Base-by-base conservation (phyloP, 2,888 invertebrate species). In the Pinctada fucata region DNA sequence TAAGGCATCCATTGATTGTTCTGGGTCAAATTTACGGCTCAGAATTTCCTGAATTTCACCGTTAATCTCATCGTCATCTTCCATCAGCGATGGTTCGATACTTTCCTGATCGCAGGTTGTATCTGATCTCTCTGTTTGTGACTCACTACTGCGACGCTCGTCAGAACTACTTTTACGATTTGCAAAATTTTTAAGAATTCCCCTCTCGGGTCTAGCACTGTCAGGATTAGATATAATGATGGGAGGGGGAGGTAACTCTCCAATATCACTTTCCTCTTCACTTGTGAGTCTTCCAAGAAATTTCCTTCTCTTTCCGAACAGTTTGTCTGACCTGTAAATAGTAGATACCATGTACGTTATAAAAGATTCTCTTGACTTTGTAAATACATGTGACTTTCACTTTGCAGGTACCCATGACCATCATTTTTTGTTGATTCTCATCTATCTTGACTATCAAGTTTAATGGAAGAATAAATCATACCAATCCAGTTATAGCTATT, bases 171-270 rank as follows among this genome's bases (percentile, higher is more conserved):
- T 83, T 58, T 83, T 83, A 64, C 83, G 83, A 50, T 83, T 63
- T 6, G 74, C 80, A 31, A 84, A 84, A 79, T 88, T 87, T 78
- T 91, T 91, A 58, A 91, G 85, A 72, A 91, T 91, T 5, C 91
- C 91, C 65, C 88, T 88, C 82, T 90, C 91, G 10, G 91, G 91
- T 82, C 88, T 87, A n/a, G 87, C 86, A 81, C 88, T 88, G 76
- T 88, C 86, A 5, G 89, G 89, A 73, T 89, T 88, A 10, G 87
- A 86, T 49, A 90, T 88, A 47, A 90, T 90, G 13, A 88, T 83
- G 1, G 90, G 90, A 45, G 90, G 90, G 52, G 89, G 89, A 69
- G 90, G 89, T 67, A 90, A 80, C 82, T 90, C 89, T 72, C 86
- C 85, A 63, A 89, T 85, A 79, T 89, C 89, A 84, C 88, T 88